Base-by-base conservation (phyloP, 2,888 invertebrate species). In the Sinelater perroti region DNA sequence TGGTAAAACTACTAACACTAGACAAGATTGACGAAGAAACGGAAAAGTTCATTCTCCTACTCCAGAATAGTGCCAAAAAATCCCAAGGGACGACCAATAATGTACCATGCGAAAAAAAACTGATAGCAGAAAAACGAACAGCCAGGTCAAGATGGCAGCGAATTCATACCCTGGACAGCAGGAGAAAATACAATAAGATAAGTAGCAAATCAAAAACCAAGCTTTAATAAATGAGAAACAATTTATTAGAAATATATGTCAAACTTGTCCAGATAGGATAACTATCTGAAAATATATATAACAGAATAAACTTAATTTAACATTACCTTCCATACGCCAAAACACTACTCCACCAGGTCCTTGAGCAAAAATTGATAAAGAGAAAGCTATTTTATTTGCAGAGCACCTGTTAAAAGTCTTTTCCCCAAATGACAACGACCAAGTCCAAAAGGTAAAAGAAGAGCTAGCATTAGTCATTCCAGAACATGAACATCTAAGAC, bases 361-460 rank as follows among this genome's bases (percentile, higher is more conserved):
- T 10, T 4, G 30, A 11, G 30, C 30, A n/a, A 3, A 30, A 30
- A 30, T n/a, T n/a, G 11, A 30, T 11, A 30, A 30, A 30, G 30
- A 30, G 11, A 30, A 30, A n/a, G 30, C 30, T 30, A 11, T 8
- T 5, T 11, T 30, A 30, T 30, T 30, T n/a, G 30, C 30, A 30
- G 30, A 30, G 30, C 30, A 30, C 30, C 11, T 30, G 11, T 30
- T 11, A 30, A 30, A 30, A 30, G 30, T 30, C 30, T 30, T 30
- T 30, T 3, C 8, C 3, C 30, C 30, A 3, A n/a, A 30, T n/a
- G 30, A 30, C 30, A 30, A 30, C 11, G 30, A 30, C 8, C 8
- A 30, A 30, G 30, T 30, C 3, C 5, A 30, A n/a, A 8, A 3
- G 11, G 30, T 3, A 30, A 11, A 30, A 30, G 3, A 30, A 11